Evolutionary conservation across 23 tunicate species (phyloP), one percentile per base, ranked within the genome.

Genomic region (Clavelina lepadiformis): DNA sequence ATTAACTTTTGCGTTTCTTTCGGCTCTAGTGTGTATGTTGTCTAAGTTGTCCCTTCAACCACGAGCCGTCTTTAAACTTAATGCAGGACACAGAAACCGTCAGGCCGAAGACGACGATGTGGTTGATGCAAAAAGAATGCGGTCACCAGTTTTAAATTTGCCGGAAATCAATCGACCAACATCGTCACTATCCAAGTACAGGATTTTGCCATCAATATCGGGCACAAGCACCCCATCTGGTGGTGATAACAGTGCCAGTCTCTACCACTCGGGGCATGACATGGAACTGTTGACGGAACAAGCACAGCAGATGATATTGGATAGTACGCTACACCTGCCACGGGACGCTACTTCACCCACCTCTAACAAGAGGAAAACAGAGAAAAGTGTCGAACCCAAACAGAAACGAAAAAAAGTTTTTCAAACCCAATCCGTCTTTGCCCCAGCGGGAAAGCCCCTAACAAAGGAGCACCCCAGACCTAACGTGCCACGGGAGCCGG

Each of bases 301-400:
- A 62, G 86, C 86, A 2, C 96, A 87, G 45, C 96, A 87, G 37
- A 68, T 79, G 86, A 78, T 87, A 7, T 56, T 79, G 38, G 96
- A 87, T 62, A 73, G 86, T 56, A 59, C 81, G 13, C 24, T 45
- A 28, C 35, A 47, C 20, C 6, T 50, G 28, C 33, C 55, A 23
- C 46, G 18, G 3, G 38, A 33, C 28, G 38, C 21, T 0, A 67
- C 74, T n/a, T 46, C 61, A 28, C 73, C 82, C 15, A 65, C 84
- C 1, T n/a, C 55, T 3, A 46, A 30, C 35, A 78, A 78, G 33
- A 47, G 84, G 5, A 58, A 67, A 58, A 75, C 47, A 1, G 19
- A 35, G n/a, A 63, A 63, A 63, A 46, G 21, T 18, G 74, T 31
- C 0, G 69, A 46, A 3, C 15, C 11, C 15, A 15, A 11, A 11